Evolutionary conservation across 2,113 vertebrate genomes (phyloP), one percentile per base, ranked within the genome.

Genomic region (Apodemus sylvaticus): DNA sequence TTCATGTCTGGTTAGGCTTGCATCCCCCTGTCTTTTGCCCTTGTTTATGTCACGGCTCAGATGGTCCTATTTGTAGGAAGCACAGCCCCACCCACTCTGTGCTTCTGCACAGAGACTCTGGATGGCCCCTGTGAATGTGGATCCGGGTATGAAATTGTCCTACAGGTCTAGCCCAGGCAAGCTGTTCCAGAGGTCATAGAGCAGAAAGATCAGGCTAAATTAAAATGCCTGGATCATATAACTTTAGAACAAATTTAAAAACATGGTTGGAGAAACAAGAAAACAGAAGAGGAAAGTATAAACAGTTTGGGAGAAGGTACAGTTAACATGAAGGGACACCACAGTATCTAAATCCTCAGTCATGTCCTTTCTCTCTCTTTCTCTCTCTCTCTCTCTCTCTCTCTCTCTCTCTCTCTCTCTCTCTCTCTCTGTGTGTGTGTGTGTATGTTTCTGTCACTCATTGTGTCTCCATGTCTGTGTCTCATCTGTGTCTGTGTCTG

Each of bases 41-140:
- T 53, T 79, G 79, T 83, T 92, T 90, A 58, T 73, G 71, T 94
- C 94, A 96, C 95, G 96, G 97, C 94, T 60, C 76, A 97, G 42
- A 87, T 55, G n/a, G 64, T 92, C 78, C 79, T 93, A 58, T 92
- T 78, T 88, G 88, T 9, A 89, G 17, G 4, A 93, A 91, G 86
- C 39, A 77, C 45, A 66, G 88, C 78, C 86, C 89, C 26, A 83
- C 16, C 24, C 64, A 77, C 29, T 64, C 51, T 58, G 79, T 11
- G 68, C 70, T 91, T 89, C 78, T 17, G 26, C 89, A 81, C 26
- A 76, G 94, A 91, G 91, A 13, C 62, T n/a, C 48, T 64, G 45
- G 26, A 42, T 55, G 3, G 36, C 36, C 19, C 29, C 2, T 5
- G 1, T 14, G 11, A 34, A 36, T 0, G 2, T 53, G 48, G 31